These are phyloP conservation scores for Apodemus sylvaticus DNA, from an alignment of 2,113 vertebrate genomes.

Conservation along the genomic window DNA sequence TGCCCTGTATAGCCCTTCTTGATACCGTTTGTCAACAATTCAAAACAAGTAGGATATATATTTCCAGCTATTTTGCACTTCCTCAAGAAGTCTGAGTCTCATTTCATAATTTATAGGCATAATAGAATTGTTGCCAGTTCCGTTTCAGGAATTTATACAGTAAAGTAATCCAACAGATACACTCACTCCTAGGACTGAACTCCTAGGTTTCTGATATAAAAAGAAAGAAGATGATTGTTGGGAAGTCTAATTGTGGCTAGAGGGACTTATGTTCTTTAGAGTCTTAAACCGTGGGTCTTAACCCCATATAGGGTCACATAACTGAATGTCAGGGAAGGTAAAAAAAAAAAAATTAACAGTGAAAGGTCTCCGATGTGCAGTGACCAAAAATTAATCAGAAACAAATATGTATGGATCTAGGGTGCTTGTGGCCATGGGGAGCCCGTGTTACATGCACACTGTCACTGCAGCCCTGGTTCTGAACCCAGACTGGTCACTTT, in stretches of 20 bases:
- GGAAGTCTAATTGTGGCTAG: background rate
- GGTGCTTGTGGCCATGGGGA: no score
- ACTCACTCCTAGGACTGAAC: background rate
- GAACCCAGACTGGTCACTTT: background rate
- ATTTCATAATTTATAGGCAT: background rate
- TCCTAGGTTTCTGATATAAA: background rate
- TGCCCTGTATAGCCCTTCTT: background rate
- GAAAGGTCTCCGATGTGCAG: background rate
- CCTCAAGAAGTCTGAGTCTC: background rate
- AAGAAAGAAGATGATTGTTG: background rate
- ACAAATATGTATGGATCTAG: background rate
- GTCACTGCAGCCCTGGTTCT: background rate
- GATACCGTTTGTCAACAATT: background rate
- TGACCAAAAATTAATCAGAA: background rate
- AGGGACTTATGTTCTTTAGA: background rate
- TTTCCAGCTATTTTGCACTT: background rate
- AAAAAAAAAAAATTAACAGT: no score
- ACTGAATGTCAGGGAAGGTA: no score
- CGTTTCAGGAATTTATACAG: background rate
- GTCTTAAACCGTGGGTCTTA: background rate
- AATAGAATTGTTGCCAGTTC: background rate
- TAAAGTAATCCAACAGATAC: background rate
- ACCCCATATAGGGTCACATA: background rate
- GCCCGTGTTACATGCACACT: rapidly evolving
- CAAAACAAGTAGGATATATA: background rate